Evolutionary conservation across 2,888 invertebrate species (phyloP).

Genomic region (Doris montereyensis): DNA sequence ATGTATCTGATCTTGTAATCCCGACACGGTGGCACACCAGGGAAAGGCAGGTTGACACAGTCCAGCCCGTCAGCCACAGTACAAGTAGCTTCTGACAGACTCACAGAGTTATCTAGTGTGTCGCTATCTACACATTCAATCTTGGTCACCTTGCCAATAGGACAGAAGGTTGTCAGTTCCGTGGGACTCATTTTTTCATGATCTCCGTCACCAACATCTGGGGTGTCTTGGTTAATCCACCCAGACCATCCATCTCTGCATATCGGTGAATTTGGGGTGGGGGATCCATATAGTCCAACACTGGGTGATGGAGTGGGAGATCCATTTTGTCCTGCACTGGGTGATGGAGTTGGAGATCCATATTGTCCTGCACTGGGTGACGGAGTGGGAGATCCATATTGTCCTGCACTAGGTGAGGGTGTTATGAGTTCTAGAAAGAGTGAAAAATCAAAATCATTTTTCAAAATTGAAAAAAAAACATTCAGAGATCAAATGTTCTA

Average conservation of each 20-base stretch:
- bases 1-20: slow-evolving; percentile 62
- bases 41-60: slow-evolving; percentile 75
- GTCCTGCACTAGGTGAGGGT: not conserved
- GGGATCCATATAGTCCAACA: not conserved
- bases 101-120: slow-evolving; percentile 50
- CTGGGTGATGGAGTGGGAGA: not conserved
- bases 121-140: slow-evolving; percentile 62
- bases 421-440: no score
- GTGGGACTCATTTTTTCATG: slow-evolving; percentile 49
- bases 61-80: slow-evolving; percentile 80
- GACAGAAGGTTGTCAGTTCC: slow-evolving; percentile 54
- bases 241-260: slow-evolving; percentile 50
- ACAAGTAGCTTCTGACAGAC: slow-evolving; percentile 57
- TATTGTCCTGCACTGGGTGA: not conserved
- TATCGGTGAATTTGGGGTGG: not conserved
- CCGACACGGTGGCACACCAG: slow-evolving; percentile 48
- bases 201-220: slow-evolving; percentile 50
- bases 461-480: no score
- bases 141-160: slow-evolving; percentile 56
- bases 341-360: slow-evolving; percentile 26
- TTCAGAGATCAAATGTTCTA: no score
- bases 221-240: slow-evolving; percentile 58
- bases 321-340: not conserved
- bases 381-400: slow-evolving; percentile 11
- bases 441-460: no score